Base-by-base conservation (phyloP, 1,140 invertebrate species). In the Brachionus koreanus region DNA sequence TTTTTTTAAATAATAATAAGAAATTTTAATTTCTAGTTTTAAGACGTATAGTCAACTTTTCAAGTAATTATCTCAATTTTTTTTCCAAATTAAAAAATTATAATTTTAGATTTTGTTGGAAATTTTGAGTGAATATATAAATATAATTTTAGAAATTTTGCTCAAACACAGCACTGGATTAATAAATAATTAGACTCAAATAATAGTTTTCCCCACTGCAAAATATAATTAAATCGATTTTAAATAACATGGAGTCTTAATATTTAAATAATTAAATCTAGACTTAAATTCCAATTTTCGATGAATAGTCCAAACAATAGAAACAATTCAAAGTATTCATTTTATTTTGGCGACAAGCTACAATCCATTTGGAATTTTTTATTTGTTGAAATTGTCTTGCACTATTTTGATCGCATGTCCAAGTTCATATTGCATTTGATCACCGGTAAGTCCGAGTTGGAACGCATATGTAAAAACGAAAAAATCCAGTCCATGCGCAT, bases 341-440 rank as follows among this genome's bases (percentile, higher is more conserved):
- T 57, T 52, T 42, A 76, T 52, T 79, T 72, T 85, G 13, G 83
- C 33, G 83, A 83, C 72, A 83, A 84, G 57, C 85, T 85, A 84
- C 82, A 83, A 33, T 82, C 84, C n/a, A 49, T 86, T 7, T 85
- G 57, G 79, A n/a, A 61, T 33, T 72, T 63, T 39, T 5, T 43
- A 33, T n/a, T 82, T 19, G n/a, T 5, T 46, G 12, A 82, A 52
- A n/a, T 84, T 65, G 84, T 86, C 46, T 63, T 83, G 9, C 49
- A 85, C 7, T 69, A 37, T 16, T 39, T 39, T 39, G 9, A 86
- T 2, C 85, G 89, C 63, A 85, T 90, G 85, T 83, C 88, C 25
- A 97, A 97, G 90, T 95, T 94, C 93, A 92, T 96, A 86, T 88
- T 97, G 25, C 90, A 92, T 74, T 92, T 92, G 86, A 93, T 93